Evolutionary conservation across 2,888 invertebrate genomes (phyloP), one percentile per base, ranked within the genome.

Genomic region (Ptilodon capucinus): DNA sequence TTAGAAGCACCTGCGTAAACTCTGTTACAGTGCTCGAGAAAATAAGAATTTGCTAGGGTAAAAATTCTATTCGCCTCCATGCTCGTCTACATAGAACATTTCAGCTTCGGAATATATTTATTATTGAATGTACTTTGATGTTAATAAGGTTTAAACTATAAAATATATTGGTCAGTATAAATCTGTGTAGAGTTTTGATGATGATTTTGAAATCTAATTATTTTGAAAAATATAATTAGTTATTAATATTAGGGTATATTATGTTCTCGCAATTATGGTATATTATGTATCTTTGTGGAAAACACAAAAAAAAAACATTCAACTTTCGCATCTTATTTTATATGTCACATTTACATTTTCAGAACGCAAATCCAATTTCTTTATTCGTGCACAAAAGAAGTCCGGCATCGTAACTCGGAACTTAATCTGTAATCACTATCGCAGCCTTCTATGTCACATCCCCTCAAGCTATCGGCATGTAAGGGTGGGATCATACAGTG

Each of bases 1-100:
- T 82, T 81, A 77, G 71, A 77, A 77, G 76, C 78, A 79, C 78
- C 79, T 81, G 81, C 80, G 80, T 84, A 72, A 70, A 75, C 69
- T 73, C 59, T 63, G 57, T 67, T 62, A 60, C 57, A 49, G 49
- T 58, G 48, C 41, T 54, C 46, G 56, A 50, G 53, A 56, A 65
- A 68, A 58, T 57, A 60, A 54, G 60, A 56, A 63, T 56, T 60
- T 56, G 48, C 54, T 57, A 49, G 55, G 50, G 48, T 60, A 55
- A 46, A 63, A 53, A 54, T 58, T 51, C 44, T 52, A 47, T 48
- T 50, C 47, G 40, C 45, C 5, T 50, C 48, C 43, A 46, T 39
- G 42, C 40, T 40, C 54, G 40, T 48, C 59, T 51, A 47, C 35
- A 23, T 42, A 39, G 40, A 35, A 57, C 46, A 46, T 14, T 38